Base-by-base conservation (phyloP, 2,888 invertebrate species). In the Temnothorax ravouxi region DNA sequence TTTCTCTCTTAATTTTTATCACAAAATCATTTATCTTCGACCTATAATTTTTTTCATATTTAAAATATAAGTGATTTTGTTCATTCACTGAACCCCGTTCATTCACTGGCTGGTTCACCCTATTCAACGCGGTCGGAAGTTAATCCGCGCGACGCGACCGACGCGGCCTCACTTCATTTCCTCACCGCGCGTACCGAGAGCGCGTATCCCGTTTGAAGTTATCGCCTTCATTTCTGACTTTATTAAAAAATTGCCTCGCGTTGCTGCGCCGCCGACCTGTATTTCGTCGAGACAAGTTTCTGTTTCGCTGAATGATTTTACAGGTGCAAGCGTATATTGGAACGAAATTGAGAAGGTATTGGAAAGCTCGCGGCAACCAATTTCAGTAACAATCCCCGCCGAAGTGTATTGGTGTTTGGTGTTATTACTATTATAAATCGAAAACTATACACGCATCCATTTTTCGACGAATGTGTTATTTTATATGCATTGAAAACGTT, bases 141-240 rank as follows among this genome's bases (percentile, higher is more conserved):
- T 84, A 81, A 84, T 84, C 84, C 86, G 67, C 86, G 62, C 71
- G 75, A 67, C 52, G 67, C 76, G 75, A 67, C 84, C 71, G 75
- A 67, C 52, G 67, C 76, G 75, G 72, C 84, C 81, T 64, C 77
- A 61, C 79, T 76, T 79, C 71, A 75, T 77, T 85, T 84, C 59
- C 56, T 69, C 50, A 64, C 47, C 38, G 47, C 44, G 41, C 25
- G 6, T 29, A 29, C 29, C 29, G 29, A 29, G 47, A 21, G 41
- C 25, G 34, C 62, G 34, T 34, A n/a, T n/a, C 21, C 44, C 15
- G 21, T 18, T 59, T 13, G 18, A 34, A 79, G 72, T 72, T 72
- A 47, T 38, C 21, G 34, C 47, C 56, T 71, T 59, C 38, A 25
- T 34, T 59, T 59, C 47, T 38, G 25, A 13, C 59, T 72, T 80